phyloP scores from a whole-genome alignment of 2,113 vertebrate species.

The Cebidichthys violaceus region DNA sequence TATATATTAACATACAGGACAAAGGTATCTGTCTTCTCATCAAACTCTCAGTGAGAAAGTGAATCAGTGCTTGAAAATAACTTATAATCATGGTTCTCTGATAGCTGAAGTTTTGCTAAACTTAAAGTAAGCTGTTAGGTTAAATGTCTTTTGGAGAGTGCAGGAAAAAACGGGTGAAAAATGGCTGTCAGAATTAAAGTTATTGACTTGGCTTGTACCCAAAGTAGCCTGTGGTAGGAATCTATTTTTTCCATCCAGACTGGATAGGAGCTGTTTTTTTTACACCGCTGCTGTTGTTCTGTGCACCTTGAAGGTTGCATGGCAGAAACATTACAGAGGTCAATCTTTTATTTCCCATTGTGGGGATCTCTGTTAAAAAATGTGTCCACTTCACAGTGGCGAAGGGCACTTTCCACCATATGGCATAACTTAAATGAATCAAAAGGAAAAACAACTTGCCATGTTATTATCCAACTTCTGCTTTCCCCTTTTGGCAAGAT shows the following conservation, averaged over 20 bases:
- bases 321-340: slow-evolving; percentile 31
- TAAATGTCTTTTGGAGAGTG: neutral
- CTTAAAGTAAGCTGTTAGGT: neutral
- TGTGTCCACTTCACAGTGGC: slow-evolving; percentile 9
- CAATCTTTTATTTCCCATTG: slow-evolving; percentile 50
- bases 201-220: neutral
- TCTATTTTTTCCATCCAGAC: slow-evolving; percentile 6
- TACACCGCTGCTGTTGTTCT: slow-evolving; percentile 4
- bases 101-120: neutral
- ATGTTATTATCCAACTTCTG: slow-evolving; percentile 11
- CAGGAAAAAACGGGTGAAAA: neutral
- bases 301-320: slow-evolving; percentile 29
- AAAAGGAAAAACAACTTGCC: slow-evolving; percentile 50
- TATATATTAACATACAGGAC: neutral
- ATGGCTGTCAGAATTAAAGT: neutral
- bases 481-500: slow-evolving; percentile 7
- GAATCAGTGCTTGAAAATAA: too few species aligned
- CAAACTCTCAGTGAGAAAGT: neutral
- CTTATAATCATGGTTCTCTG: neutral
- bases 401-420: slow-evolving; percentile 35
- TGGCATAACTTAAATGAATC: slow-evolving; percentile 57
- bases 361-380: slow-evolving; percentile 42
- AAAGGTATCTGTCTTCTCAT: neutral
- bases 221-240: neutral
- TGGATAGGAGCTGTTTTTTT: neutral